A percentile compares a stretch with the other conserved stretches of the same genome.
Conservation (phyloP, 2,113 vertebrate genomes). For the Arizona elegans region DNA sequence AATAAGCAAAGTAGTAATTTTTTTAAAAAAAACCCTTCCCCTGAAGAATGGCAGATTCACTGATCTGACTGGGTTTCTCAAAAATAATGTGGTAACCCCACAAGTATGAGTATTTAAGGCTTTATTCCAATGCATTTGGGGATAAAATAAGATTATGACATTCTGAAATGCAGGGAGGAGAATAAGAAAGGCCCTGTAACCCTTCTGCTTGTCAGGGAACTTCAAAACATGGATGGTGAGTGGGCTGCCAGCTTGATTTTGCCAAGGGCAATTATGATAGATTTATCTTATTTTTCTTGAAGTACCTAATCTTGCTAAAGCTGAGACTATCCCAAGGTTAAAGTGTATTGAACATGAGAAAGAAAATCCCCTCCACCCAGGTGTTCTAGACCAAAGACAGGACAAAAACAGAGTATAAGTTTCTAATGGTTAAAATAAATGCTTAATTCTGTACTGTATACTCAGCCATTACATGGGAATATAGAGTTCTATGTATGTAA, state of each 20-base stretch:
- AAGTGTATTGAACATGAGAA: neutral
- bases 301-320: neutral
- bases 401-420: neutral
- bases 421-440: neutral
- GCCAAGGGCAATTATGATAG: neutral
- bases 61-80: neutral
- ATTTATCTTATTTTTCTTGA: neutral
- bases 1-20: too few species aligned
- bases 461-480: neutral
- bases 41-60: too few species aligned
- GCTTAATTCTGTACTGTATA: neutral
- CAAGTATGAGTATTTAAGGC: neutral
- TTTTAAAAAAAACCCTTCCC: too few species aligned
- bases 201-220: neutral
- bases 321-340: neutral
- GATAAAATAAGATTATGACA: neutral
- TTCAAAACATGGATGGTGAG: neutral
- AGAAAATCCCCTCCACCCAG: neutral
- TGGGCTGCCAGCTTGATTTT: neutral
- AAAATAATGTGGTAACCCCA: neutral
- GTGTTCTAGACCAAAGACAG: neutral
- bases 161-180: neutral
- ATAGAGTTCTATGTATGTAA: neutral
- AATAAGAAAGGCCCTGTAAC: neutral
- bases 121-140: neutral